phyloP scores from a whole-genome alignment of 2,888 invertebrate species.

The Drosophila recens region DNA sequence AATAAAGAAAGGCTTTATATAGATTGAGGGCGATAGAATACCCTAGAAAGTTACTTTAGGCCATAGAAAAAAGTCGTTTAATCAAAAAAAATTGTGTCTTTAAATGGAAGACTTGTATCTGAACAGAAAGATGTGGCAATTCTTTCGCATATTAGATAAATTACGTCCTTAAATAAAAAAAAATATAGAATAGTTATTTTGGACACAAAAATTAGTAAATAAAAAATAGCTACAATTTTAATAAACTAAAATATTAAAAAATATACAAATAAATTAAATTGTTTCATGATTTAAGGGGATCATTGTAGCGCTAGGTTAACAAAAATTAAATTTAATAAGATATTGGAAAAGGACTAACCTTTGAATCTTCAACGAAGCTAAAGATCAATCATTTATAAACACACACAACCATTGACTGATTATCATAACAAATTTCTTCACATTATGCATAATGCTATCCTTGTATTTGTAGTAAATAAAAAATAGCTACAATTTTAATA shows the following conservation, averaged over 20 bases:
- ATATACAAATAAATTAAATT: no score
- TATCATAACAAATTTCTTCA: slow-evolving; percentile 13
- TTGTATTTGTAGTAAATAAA: no score
- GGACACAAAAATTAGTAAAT: no score
- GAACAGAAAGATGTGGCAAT: no score
- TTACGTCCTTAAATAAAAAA: not conserved
- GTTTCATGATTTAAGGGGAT: no score
- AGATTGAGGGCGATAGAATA: not conserved
- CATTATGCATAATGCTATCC: no score
- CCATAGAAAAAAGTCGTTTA: not conserved
- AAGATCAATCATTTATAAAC: not conserved
- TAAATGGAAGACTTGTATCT: no score
- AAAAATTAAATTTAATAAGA: not conserved
- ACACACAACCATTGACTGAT: not conserved
- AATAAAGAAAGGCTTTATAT: not conserved
- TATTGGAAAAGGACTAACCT: not conserved
- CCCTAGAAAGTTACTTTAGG: not conserved
- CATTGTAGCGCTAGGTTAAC: not conserved
- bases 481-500: no score
- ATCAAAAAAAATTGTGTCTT: no score
- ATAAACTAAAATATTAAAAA: no score
- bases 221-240: no score
- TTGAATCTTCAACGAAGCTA: not conserved
- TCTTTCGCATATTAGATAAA: no score
- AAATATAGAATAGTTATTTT: not conserved